Conservation (phyloP, 2,888 invertebrate genomes). For the Leuctra nigra region DNA sequence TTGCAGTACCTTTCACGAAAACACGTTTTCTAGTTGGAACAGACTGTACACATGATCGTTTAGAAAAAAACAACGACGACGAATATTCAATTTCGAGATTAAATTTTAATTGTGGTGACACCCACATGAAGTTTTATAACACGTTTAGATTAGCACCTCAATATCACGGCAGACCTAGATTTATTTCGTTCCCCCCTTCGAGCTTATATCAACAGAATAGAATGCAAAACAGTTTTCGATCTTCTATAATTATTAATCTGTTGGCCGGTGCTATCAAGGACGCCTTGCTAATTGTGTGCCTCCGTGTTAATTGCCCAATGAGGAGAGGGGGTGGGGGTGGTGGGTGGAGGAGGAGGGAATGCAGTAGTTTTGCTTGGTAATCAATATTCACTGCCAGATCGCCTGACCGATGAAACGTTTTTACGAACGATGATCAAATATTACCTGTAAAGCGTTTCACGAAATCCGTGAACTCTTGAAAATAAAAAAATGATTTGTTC, state of each 20-base stretch:
- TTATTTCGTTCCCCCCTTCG: background rate
- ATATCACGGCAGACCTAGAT: background rate
- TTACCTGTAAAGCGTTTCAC: no score
- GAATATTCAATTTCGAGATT: slow-evolving; percentile 15
- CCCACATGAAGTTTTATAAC: slow-evolving; percentile 1
- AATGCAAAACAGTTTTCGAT: background rate
- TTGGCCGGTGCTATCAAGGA: background rate
- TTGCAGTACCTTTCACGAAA: no score
- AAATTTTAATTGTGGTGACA: slow-evolving; percentile 15
- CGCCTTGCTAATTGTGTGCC: background rate
- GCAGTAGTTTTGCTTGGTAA: no score
- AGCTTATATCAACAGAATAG: background rate
- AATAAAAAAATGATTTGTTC: no score
- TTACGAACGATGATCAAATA: no score
- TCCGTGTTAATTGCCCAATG: background rate
- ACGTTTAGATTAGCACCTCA: slow-evolving; percentile 1
- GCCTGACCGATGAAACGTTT: no score
- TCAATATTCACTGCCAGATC: no score
- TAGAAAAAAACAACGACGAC: no score
- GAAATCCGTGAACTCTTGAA: no score
- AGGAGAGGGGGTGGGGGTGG: background rate
- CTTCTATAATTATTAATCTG: background rate
- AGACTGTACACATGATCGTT: no score
- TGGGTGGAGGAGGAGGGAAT: background rate
- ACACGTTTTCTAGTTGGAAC: no score